Base-by-base conservation (phyloP, 2,888 invertebrate species). In the Chelonus formosanus region DNA sequence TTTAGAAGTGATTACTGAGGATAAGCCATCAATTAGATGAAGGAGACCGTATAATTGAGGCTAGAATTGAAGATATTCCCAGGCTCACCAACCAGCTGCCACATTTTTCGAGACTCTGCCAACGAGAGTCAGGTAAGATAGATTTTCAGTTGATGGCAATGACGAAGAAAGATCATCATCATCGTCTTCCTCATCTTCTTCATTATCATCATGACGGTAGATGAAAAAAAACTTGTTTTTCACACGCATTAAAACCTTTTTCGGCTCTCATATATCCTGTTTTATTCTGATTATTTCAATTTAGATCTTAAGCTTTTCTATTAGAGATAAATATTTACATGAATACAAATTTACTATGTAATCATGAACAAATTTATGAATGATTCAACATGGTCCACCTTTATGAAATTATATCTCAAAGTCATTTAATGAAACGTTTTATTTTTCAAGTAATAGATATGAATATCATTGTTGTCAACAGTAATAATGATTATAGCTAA, bases 51-150 rank as follows among this genome's bases (percentile, higher is more conserved):
- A 78, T 82, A 82, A 82, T 82, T 81, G 80, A 50, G 66, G 77
- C 73, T 77, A 80, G 48, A 20, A 52, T 31, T 52, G 52, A 32
- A 52, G 34, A 32, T 75, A 78, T 81, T 80, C 80, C 74, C 80
- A 79, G 76, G 77, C 79, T 40, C 40, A 80, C 76, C 78, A 76
- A 78, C 78, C 81, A 80, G 80, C 82, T 80, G 81, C 80, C 73
- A 76, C 65, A 58, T 58, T 67, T 56, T 61, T 64, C 55, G 50
- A 47, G 35, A 58, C 10, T 47, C 45, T 35, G 44, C 32, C n/a
- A 57, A 32, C 45, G 8, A 45, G 7, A 45, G n/a, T 45, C 48
- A 48, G 48, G 48, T 48, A 40, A 40, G 40, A 40, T 40, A 6
- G 40, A 40, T 40, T 40, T 40, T 40, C 40, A 40, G 40, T 40